phyloP scores from a whole-genome alignment of 2,888 invertebrate genomes.

The Sarcophaga variegata region DNA sequence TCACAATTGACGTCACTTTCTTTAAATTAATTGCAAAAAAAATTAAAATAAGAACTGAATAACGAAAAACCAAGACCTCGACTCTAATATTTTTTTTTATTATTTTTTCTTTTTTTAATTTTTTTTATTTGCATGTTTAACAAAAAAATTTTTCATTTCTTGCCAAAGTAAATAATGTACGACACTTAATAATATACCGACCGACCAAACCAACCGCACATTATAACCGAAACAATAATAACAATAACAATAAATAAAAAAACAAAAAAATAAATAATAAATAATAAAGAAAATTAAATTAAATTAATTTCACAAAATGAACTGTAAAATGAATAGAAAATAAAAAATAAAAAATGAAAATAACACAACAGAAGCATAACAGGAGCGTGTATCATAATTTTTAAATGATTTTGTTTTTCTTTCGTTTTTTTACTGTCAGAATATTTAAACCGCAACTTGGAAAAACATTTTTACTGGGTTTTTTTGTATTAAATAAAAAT shows the following conservation, averaged over 20 bases:
- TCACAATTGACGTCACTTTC: constrained; percentile 20
- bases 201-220: constrained; percentile 36
- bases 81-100: constrained; percentile 13
- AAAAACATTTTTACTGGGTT: no score
- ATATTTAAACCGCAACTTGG: no score
- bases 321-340: constrained; percentile 35
- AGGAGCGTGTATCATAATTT: no score
- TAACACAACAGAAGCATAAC: no score
- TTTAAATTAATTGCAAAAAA: constrained; percentile 17
- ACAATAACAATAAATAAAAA: constrained; percentile 35
- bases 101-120: constrained; percentile 2
- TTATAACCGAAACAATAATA: constrained; percentile 41
- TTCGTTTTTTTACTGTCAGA: no score
- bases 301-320: constrained; percentile 5
- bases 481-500: no score
- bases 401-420: no score
- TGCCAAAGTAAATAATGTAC: constrained; percentile 40
- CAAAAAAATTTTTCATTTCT: not conserved
- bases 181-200: constrained; percentile 52
- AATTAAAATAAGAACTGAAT: not conserved
- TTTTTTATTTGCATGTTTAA: not conserved
- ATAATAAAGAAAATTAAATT: not conserved
- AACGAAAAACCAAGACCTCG: constrained; percentile 1
- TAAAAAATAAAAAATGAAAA: not conserved
- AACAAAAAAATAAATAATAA: constrained; percentile 7